Base-by-base conservation (phyloP, 2,888 invertebrate genomes). In the Pilophorus perplexus region DNA sequence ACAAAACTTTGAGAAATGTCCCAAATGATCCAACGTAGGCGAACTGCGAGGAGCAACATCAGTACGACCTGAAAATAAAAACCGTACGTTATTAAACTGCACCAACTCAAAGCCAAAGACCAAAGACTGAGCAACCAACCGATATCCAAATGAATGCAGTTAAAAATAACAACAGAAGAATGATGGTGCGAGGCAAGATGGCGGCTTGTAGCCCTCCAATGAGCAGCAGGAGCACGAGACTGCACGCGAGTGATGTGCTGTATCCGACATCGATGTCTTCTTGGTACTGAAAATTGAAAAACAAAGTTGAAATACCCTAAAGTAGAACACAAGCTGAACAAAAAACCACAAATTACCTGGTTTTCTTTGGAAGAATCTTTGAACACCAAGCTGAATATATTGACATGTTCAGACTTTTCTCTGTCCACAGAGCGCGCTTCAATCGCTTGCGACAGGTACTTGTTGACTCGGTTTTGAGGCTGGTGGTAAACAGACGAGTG, bases 101-200 rank as follows among this genome's bases (percentile, higher is more conserved):
- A 8, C 8, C 14, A 42, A 42, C 14, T 14, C 18, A 42, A 42
- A 42, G 5, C n/a, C 10, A 50, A 23, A 14, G 8, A 27, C 25
- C 3, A 4, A 25, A 25, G 16, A 50, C 3, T 20, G 18, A 10
- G 20, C 50, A 23, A 70, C 72, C 72, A 50, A 73, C 88, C 1
- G 92, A 86, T 33, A 93, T 88, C 92, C 93, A 93, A 6, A 91
- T 86, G 78, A 94, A 94, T 3, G 92, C 89, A 16, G 91, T 89
- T 50, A 94, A 83, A 78, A 93, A 93, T 70, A 93, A 80, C 60
- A 93, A 82, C 66, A 93, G 79, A 16, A 94, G 81, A 71, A 94
- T 89, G 46, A 90, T 82, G 2, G 93, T 93, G 74, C 90, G 84
- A 8, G 93, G 93, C 57, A 94, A 79, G 55, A 93, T 87, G 14